Evolutionary conservation across 2,888 invertebrate genomes (phyloP).

Genomic region (Phyllotreta striolata): DNA sequence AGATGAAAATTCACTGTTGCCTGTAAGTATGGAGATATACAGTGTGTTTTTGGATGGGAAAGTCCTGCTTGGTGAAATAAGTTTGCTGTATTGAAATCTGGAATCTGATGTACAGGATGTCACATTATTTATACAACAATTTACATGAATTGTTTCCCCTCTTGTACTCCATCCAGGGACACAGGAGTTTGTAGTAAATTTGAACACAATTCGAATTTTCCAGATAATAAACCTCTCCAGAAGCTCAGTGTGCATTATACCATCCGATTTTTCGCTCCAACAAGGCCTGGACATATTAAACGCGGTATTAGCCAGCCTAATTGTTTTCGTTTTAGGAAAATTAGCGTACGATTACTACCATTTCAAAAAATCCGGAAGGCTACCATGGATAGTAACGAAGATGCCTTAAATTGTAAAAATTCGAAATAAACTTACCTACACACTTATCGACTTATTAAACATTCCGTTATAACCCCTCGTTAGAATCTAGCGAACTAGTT

Average conservation of each 20-base stretch:
- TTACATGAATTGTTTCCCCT: too few species aligned
- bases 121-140: too few species aligned
- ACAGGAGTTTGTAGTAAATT: too few species aligned
- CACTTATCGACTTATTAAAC: not conserved
- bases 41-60: too few species aligned
- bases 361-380: constrained; percentile 79
- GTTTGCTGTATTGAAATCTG: too few species aligned
- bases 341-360: constrained; percentile 83
- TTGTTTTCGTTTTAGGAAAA: constrained; percentile 76
- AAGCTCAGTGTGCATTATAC: constrained; percentile 72
- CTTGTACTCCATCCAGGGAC: too few species aligned
- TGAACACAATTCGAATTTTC: constrained; percentile 47
- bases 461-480: too few species aligned
- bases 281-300: constrained; percentile 77
- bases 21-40: constrained; percentile 61
- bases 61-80: too few species aligned
- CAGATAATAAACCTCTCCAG: constrained; percentile 75
- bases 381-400: constrained; percentile 86
- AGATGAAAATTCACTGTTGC: constrained; percentile 69
- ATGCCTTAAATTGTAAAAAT: constrained; percentile 69
- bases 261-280: constrained; percentile 67
- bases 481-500: too few species aligned
- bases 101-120: too few species aligned
- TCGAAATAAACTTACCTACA: not conserved
- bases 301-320: constrained; percentile 71